Evolutionary conservation across 2,888 invertebrate genomes (phyloP), one percentile per base, ranked within the genome.

Genomic region (Petrolisthes cinctipes): DNA sequence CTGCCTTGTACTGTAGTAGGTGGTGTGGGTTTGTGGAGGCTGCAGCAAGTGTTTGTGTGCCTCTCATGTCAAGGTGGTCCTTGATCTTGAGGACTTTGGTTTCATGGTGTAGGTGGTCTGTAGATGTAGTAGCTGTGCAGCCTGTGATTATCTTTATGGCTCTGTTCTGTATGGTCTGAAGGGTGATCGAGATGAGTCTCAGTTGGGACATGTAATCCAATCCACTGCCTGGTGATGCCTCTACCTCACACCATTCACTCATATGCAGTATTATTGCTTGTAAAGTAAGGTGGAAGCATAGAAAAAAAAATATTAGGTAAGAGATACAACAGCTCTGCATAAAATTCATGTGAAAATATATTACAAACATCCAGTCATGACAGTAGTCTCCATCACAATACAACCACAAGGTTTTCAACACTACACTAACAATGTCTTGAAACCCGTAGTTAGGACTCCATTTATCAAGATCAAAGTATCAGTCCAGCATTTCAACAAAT

Each of bases 261-360:
- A 68, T 81, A 81, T 66, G 20, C 0, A 81, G 11, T n/a, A 82
- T 4, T 57, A 84, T 61, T 37, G 54, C 56, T 37, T 37, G 37
- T 37, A 37, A 37, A 37, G 37, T 37, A 37, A 37, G 37, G 37
- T 37, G 37, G 37, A 37, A 17, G 79, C 14, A 4, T 37, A 54
- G 9, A 78, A n/a, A 85, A 11, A 81, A 57, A 5, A 56, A 57
- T 80, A 23, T 66, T 54, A 83, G 73, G 81, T 37, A 14, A 86
- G 82, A 14, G 57, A 76, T 23, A 82, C 17, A 7, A 82, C 56
- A 23, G 9, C 54, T 82, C 68, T 51, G 86, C 86, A 82, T 83
- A 87, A 87, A 87, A 87, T 87, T 87, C 79, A 57, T 87, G 86
- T 87, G 86, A 87, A 87, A 87, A 87, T 87, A 87, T 37, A 87